Percentiles rank a stretch among this genome's conserved stretches.
Conservation (phyloP, 2,797 vertebrate species). For the Pyrocephalus nanus region DNA sequence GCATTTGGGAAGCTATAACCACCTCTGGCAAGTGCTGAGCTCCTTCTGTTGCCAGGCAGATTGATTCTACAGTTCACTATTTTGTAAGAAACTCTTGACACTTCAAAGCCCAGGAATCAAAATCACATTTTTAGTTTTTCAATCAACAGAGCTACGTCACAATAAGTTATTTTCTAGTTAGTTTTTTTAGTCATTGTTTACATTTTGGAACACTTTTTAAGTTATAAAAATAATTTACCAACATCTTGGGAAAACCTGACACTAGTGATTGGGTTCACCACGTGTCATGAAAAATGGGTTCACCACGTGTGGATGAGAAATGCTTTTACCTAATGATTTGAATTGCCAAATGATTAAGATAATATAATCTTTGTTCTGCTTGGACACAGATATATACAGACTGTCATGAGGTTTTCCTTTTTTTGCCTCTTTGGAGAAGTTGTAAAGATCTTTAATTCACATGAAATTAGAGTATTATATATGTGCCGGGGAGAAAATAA, state of each 20-base stretch:
- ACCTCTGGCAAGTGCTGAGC: not conserved
- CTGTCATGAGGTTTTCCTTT: not conserved
- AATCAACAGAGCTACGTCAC: not conserved
- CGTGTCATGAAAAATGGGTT: not conserved
- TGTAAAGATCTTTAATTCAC: not conserved
- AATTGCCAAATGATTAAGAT: not conserved
- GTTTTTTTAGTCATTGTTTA: not conserved
- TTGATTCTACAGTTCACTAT: not conserved
- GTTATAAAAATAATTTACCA: not conserved
- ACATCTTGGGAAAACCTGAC: not conserved
- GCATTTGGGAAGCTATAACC: not conserved
- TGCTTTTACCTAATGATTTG: not conserved
- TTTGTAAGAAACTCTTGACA: not conserved
- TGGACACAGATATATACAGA: not conserved
- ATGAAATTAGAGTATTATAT: not conserved
- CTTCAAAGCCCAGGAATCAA: not conserved
- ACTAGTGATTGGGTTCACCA: not conserved
- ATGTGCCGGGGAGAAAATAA: not conserved
- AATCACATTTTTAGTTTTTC: not conserved
- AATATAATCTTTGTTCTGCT: not conserved
- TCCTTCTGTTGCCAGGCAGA: not conserved
- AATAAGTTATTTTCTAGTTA: not conserved
- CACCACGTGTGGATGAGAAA: not conserved
- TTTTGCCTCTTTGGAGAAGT: not conserved
- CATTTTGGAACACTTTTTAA: not conserved